Evolutionary conservation across 2,888 invertebrate genomes (phyloP).

Genomic region (Drosophila multiciliata): DNA sequence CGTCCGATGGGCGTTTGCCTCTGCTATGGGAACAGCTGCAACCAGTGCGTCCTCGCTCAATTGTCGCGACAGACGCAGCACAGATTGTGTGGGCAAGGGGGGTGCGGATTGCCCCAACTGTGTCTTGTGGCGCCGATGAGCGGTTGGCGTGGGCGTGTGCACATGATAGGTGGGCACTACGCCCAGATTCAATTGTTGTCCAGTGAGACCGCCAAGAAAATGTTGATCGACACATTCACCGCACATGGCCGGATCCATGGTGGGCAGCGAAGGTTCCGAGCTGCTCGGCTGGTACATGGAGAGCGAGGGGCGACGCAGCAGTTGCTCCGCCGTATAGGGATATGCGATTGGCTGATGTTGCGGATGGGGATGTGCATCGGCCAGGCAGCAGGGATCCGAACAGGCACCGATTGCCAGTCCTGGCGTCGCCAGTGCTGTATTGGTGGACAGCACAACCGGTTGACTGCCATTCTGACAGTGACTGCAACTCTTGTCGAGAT

Average conservation of each 20-base stretch:
- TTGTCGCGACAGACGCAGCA: conserved; percentile 80
- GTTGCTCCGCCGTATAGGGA: conserved; percentile 75
- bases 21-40: conserved; percentile 82
- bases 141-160: conserved; percentile 82
- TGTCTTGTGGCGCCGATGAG: conserved; percentile 78
- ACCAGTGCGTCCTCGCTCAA: conserved; percentile 83
- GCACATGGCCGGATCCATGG: conserved; percentile 83
- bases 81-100: conserved; percentile 80
- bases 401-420: conserved; percentile 81
- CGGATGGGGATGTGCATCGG: conserved; percentile 83
- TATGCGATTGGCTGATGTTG: conserved; percentile 82
- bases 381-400: conserved; percentile 79
- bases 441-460: conserved; percentile 81
- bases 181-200: conserved; percentile 78
- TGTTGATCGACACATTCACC: conserved; percentile 84
- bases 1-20: conserved; percentile 69
- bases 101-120: conserved; percentile 73
- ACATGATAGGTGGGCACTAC: conserved; percentile 83
- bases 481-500: conserved; percentile 82
- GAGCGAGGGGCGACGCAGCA: conserved; percentile 79
- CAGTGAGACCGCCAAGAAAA: conserved; percentile 80
- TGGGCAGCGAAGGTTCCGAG: conserved; percentile 83
- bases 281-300: conserved; percentile 82
- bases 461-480: conserved; percentile 83
- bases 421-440: conserved; percentile 76